These are phyloP conservation scores for Zoanthus sociatus DNA, from an alignment of 92 coral and sea anemone species.

Conservation along the genomic window DNA sequence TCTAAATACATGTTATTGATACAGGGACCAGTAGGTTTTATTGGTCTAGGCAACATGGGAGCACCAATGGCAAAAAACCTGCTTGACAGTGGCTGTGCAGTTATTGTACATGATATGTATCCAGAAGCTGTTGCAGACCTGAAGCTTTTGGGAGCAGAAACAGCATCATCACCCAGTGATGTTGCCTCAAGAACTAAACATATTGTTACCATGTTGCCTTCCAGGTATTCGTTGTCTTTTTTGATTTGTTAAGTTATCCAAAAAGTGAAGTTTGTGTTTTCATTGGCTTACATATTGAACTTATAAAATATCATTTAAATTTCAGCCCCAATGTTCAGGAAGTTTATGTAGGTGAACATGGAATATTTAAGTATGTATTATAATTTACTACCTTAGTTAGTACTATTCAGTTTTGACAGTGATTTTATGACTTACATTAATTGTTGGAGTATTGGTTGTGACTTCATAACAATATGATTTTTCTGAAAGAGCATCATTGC, in stretches of 20 bases:
- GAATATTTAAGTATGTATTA: constrained; percentile 82
- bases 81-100: constrained; percentile 76
- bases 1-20: background rate
- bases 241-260: background rate
- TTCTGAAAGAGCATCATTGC: no score
- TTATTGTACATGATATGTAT: constrained; percentile 80
- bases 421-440: no score
- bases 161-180: constrained; percentile 85
- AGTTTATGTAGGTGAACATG: constrained; percentile 89
- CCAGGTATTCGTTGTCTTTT: constrained; percentile 67
- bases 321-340: constrained; percentile 93
- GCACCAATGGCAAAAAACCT: constrained; percentile 96
- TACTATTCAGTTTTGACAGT: no score
- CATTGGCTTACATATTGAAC: background rate
- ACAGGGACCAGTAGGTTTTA: constrained; percentile 81
- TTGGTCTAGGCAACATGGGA: constrained; percentile 99
- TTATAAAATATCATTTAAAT: background rate
- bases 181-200: constrained; percentile 83
- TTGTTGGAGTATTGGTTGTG: no score
- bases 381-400: background rate
- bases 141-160: constrained; percentile 82
- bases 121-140: constrained; percentile 84
- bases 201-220: constrained; percentile 95
- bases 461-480: no score
- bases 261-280: background rate